phyloP scores from a whole-genome alignment of 2,888 invertebrate species.

The Shargacucullia verbasci region DNA sequence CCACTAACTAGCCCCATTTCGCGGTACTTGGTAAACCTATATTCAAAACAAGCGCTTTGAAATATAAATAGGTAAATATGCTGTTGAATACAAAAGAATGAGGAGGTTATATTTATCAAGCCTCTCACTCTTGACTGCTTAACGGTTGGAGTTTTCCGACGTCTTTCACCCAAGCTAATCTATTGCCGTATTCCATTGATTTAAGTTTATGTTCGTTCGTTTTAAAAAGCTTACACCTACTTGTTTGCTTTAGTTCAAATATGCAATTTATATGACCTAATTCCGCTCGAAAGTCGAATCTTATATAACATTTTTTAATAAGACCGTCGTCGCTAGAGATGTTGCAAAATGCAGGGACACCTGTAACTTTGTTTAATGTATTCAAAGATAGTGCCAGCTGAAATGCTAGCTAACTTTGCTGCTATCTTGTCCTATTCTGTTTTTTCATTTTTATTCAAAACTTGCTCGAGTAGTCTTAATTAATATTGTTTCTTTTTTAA shows the following conservation, averaged over 20 bases:
- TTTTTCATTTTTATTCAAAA: conserved; percentile 39
- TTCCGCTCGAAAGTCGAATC: conserved; percentile 25
- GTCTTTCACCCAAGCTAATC: too few species aligned
- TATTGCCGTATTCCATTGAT: too few species aligned
- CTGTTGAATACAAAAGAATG: background rate
- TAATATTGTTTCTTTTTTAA: conserved; percentile 21
- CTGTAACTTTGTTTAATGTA: conserved; percentile 55
- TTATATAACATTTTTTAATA: conserved; percentile 24
- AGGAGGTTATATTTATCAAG: background rate
- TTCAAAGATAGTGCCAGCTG: conserved; percentile 50
- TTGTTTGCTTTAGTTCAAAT: conserved; percentile 9
- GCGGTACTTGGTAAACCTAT: too few species aligned
- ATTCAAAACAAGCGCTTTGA: too few species aligned
- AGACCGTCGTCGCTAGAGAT: conserved; percentile 15
- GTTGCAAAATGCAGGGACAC: conserved; percentile 41
- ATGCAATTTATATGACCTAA: conserved; percentile 29
- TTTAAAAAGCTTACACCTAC: too few species aligned
- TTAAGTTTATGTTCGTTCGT: too few species aligned
- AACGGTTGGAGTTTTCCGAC: background rate
- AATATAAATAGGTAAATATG: background rate
- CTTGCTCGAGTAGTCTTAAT: conserved; percentile 32
- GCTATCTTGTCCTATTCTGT: conserved; percentile 26
- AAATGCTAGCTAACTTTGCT: conserved; percentile 44
- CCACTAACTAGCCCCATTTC: too few species aligned
- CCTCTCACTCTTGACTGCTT: background rate